phyloP scores from a whole-genome alignment of 2,888 invertebrate genomes.

The Cephus spinipes region DNA sequence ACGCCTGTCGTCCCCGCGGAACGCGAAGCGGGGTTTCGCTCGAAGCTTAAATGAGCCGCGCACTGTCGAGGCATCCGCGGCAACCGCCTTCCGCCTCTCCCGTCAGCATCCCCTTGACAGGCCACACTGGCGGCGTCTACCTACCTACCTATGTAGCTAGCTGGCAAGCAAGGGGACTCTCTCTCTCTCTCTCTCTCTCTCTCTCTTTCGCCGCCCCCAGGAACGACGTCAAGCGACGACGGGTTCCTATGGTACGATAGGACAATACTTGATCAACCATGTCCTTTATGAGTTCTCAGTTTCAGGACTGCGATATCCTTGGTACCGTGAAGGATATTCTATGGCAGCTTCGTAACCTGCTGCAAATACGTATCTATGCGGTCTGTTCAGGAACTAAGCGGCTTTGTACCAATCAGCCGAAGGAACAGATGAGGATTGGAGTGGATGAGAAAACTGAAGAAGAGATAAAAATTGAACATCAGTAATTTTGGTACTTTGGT shows the following conservation, averaged over 20 bases:
- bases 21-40: neutral
- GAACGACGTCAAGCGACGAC: neutral
- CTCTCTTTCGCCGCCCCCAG: neutral
- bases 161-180: neutral
- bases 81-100: conserved; percentile 12
- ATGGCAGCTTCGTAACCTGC: neutral
- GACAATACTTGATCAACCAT: neutral
- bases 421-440: neutral
- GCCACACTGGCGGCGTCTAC: neutral
- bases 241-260: neutral
- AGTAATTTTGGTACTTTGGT: neutral
- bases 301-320: neutral
- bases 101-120: conserved; percentile 1
- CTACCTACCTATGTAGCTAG: neutral
- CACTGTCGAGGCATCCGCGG: conserved; percentile 28
- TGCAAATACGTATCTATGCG: neutral
- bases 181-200: neutral
- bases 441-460: neutral
- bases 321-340: neutral
- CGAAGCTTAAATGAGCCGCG: conserved; percentile 34
- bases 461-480: neutral
- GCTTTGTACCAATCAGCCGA: neutral
- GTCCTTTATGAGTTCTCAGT: neutral
- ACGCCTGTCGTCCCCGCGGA: conserved; percentile 6
- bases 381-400: neutral